Conservation (phyloP, 1,140 invertebrate species). For the Lysiphlebus fabarum region DNA sequence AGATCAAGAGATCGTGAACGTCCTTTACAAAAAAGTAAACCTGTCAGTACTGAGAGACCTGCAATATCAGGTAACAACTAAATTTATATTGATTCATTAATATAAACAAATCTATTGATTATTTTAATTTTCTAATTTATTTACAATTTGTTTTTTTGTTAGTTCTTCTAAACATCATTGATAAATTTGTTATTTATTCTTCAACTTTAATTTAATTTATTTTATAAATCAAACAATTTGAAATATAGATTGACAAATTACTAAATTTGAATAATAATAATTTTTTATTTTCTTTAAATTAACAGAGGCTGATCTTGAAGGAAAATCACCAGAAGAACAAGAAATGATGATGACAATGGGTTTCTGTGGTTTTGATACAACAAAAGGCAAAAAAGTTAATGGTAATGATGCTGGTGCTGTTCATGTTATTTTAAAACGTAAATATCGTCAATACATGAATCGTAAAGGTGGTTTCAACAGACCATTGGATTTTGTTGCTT, state of each 20-base stretch:
- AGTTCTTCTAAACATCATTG: too few species aligned
- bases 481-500: constrained; percentile 92
- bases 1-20: constrained; percentile 55
- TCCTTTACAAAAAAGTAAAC: constrained; percentile 46
- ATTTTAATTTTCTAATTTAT: too few species aligned
- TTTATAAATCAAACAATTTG: too few species aligned
- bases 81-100: not conserved
- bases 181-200: too few species aligned
- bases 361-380: constrained; percentile 91
- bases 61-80: constrained; percentile 54
- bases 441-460: constrained; percentile 99
- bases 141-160: too few species aligned
- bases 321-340: constrained; percentile 86
- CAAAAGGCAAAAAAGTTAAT: constrained; percentile 92
- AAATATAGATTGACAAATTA: too few species aligned
- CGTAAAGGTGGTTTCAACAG: constrained; percentile 98
- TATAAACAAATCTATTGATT: not conserved
- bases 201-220: too few species aligned
- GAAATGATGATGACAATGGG: constrained; percentile 97
- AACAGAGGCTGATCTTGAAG: constrained; percentile 70
- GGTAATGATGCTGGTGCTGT: constrained; percentile 90
- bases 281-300: constrained; percentile 7
- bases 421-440: constrained; percentile 92
- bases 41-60: constrained; percentile 55
- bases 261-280: too few species aligned